Conservation (phyloP, 2,113 vertebrate species). For the Nothoprocta perdicaria region DNA sequence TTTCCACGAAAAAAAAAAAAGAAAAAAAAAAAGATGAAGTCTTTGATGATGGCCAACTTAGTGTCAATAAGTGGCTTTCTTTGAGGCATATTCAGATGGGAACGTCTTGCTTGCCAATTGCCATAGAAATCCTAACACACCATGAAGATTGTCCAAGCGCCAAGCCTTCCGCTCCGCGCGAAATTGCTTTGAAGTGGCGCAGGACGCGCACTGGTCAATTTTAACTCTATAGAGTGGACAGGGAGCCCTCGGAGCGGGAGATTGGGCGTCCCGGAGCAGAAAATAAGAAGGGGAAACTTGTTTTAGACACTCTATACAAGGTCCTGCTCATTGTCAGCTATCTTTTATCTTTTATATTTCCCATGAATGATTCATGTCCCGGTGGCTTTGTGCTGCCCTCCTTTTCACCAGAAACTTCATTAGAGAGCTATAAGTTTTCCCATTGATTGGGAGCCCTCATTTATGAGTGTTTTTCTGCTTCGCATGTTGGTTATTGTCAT, state of each 20-base stretch:
- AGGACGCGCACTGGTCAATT: conserved; percentile 91
- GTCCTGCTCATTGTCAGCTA: conserved; percentile 89
- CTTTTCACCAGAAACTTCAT: conserved; percentile 89
- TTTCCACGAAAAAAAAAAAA: neutral
- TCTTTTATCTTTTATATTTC: conserved; percentile 95
- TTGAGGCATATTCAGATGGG: conserved; percentile 88
- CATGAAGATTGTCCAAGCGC: conserved; percentile 92
- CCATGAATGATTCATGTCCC: conserved; percentile 95
- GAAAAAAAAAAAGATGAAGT: conserved; percentile 80
- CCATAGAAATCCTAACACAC: conserved; percentile 95
- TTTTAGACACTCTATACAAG: conserved; percentile 92
- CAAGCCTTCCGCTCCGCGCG: conserved; percentile 88
- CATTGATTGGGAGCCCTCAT: conserved; percentile 81
- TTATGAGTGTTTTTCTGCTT: conserved; percentile 82
- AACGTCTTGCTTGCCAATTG: conserved; percentile 87
- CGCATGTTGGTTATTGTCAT: conserved; percentile 81
- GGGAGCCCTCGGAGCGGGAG: conserved; percentile 85
- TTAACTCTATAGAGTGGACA: conserved; percentile 89
- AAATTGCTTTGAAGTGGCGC: conserved; percentile 93
- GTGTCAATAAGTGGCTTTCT: conserved; percentile 89
- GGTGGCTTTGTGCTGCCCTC: conserved; percentile 85
- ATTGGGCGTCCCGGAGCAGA: conserved; percentile 85
- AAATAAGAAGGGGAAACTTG: conserved; percentile 90
- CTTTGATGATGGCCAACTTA: conserved; percentile 90
- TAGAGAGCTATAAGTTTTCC: conserved; percentile 88